A percentile compares a stretch with the other conserved stretches of the same genome.
phyloP scores from a whole-genome alignment of 2,113 vertebrate genomes.

The Menura novaehollandiae region DNA sequence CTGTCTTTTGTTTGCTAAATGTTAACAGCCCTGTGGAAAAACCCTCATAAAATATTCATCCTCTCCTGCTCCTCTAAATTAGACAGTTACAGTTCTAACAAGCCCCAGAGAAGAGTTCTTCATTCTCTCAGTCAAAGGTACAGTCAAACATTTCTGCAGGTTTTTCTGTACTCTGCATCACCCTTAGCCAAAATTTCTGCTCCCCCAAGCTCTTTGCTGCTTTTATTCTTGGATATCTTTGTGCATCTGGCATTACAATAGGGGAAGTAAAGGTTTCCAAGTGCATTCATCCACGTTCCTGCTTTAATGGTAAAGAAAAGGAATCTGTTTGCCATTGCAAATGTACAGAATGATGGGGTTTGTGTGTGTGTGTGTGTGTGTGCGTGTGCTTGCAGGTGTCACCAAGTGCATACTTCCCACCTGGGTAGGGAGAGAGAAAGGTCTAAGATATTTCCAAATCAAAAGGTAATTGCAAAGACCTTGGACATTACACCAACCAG shows the following conservation, averaged over 20 bases:
- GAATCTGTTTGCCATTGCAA: neutral
- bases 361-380: rapidly evolving
- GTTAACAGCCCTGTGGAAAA: constrained; percentile 51
- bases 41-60: constrained; percentile 66
- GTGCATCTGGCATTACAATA: neutral
- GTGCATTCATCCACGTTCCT: neutral
- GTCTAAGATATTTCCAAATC: neutral
- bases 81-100: constrained; percentile 50
- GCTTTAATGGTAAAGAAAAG: neutral
- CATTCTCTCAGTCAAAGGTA: constrained; percentile 29
- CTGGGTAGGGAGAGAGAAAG: neutral
- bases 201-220: neutral
- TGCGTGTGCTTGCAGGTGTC: neutral
- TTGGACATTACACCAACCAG: neutral
- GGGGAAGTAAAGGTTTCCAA: constrained; percentile 3
- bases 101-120: constrained; percentile 38
- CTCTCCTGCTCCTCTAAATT: constrained; percentile 43
- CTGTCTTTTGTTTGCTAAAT: constrained; percentile 57
- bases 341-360: neutral
- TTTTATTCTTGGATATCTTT: neutral
- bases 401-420: neutral
- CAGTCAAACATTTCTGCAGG: constrained; percentile 25
- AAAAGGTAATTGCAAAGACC: neutral
- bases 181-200: neutral
- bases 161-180: constrained; percentile 7